phyloP scores from a whole-genome alignment of 2,888 invertebrate species.

The Pardosa pseudoannulata region DNA sequence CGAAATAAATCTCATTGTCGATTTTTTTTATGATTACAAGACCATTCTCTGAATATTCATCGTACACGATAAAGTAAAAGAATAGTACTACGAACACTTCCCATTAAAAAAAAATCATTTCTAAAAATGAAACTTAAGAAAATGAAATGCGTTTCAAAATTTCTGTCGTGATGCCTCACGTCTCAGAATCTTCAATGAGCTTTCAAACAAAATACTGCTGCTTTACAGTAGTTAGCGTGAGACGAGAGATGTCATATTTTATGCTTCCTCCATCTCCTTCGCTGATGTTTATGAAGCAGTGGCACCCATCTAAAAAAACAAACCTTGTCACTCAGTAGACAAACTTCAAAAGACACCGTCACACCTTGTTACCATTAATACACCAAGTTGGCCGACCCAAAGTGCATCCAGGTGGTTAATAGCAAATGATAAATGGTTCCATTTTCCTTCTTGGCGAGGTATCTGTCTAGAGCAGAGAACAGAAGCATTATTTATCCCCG shows the following conservation, averaged over 20 bases:
- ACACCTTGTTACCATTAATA: constrained; percentile 70
- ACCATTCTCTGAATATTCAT: no score
- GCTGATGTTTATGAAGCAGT: background rate
- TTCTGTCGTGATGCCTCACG: no score
- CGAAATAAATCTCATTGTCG: no score
- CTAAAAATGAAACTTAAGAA: no score
- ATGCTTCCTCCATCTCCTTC: background rate
- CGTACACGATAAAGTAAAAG: no score
- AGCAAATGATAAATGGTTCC: constrained; percentile 56
- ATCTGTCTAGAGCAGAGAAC: constrained; percentile 56
- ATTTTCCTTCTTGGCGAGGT: constrained; percentile 46
- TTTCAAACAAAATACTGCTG: background rate
- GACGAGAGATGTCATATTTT: constrained; percentile 3
- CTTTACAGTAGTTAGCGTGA: background rate
- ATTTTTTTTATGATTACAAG: no score
- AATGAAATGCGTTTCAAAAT: no score
- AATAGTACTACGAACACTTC: no score
- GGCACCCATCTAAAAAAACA: constrained; percentile 3
- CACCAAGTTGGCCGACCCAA: constrained; percentile 40
- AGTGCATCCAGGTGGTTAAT: constrained; percentile 67
- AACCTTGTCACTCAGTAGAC: constrained; percentile 10
- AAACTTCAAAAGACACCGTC: constrained; percentile 37
- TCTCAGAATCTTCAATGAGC: background rate
- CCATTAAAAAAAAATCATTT: no score
- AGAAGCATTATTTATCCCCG: constrained; percentile 60